Evolutionary conservation across 2,113 vertebrate genomes (phyloP).

Genomic region (Microcebus ravelobensis): DNA sequence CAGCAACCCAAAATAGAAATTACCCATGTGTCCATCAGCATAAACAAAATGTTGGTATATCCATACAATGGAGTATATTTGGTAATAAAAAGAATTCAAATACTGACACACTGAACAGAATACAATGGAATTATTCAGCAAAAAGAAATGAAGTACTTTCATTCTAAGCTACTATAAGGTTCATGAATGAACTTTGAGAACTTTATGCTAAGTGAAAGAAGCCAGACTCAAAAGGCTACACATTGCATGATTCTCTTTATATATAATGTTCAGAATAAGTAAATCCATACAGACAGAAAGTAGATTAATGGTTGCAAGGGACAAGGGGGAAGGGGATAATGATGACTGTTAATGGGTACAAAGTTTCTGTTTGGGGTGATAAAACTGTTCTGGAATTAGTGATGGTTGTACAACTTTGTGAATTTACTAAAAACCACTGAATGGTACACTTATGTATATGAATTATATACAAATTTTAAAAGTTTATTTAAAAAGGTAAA

Average conservation of each 20-base stretch:
- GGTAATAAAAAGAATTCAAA: too few species aligned
- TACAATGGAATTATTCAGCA: not conserved
- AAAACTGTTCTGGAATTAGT: not conserved
- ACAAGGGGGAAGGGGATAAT: not conserved
- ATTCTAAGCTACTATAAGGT: not conserved
- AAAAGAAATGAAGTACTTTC: not conserved
- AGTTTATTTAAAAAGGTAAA: slow-evolving; percentile 15
- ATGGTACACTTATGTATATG: not conserved
- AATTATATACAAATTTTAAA: not conserved
- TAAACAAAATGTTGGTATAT: not conserved
- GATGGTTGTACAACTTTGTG: not conserved
- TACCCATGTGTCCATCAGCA: not conserved
- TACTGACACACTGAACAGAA: too few species aligned
- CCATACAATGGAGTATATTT: not conserved
- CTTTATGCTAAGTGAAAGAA: not conserved
- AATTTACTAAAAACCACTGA: slow-evolving; percentile 16
- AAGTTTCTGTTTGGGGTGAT: not conserved
- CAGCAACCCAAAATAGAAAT: not conserved
- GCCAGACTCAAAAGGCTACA: not conserved
- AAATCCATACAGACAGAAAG: not conserved
- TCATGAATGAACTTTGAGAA: not conserved
- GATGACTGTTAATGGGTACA: not conserved
- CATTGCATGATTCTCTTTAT: not conserved
- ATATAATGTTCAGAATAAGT: not conserved
- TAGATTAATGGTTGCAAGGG: not conserved